Evolutionary conservation across 2,113 vertebrate genomes (phyloP).

Genomic region (Mustela nigripes): DNA sequence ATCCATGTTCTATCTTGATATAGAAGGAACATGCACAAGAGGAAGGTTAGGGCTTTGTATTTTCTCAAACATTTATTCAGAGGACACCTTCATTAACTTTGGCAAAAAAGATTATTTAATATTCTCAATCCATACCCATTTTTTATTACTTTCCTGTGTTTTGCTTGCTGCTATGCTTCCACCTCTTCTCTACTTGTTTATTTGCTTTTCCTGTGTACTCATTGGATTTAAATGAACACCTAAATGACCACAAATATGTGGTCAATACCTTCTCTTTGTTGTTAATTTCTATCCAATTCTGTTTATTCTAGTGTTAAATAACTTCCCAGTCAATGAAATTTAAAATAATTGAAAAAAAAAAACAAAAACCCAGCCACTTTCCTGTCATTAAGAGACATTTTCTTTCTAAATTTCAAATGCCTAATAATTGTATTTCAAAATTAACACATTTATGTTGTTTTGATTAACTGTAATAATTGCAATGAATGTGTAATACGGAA

Average conservation of each 20-base stretch:
- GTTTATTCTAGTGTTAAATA: not conserved
- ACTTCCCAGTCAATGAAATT: not conserved
- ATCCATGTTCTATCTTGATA: no score
- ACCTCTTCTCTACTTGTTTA: no score
- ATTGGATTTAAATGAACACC: not conserved
- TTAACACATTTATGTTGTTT: not conserved
- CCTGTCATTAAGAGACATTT: not conserved
- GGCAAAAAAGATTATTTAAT: not conserved
- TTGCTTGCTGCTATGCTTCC: not conserved
- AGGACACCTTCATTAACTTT: not conserved
- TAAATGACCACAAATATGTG: not conserved
- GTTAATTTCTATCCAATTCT: not conserved
- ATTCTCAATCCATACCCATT: not conserved
- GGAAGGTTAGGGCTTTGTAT: not conserved
- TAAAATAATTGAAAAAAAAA: not conserved
- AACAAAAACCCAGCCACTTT: not conserved
- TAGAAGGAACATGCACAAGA: accelerated
- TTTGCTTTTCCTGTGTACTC: not conserved
- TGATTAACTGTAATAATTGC: not conserved
- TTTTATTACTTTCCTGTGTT: not conserved
- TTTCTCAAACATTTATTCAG: not conserved
- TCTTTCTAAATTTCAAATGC: not conserved
- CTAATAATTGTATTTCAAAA: not conserved
- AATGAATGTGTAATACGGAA: not conserved
- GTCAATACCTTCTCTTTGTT: not conserved